Evolutionary conservation across 2,113 vertebrate genomes (phyloP).

Genomic region (Cyprinodon tularosa): DNA sequence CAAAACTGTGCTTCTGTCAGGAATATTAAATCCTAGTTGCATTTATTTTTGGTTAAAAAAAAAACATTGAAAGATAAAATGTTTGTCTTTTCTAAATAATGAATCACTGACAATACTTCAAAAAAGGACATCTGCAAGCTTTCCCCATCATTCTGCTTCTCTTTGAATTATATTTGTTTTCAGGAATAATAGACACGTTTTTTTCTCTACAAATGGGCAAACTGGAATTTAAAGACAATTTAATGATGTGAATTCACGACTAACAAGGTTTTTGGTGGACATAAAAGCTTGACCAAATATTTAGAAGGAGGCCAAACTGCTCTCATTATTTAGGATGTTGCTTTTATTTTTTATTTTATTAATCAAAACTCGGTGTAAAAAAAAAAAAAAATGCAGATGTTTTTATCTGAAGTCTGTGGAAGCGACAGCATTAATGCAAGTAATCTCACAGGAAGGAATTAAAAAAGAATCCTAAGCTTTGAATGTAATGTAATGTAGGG

Average conservation of each 20-base stretch:
- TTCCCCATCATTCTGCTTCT: constrained; percentile 17
- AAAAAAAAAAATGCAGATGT: too few relatives aligned
- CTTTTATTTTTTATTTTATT: too few relatives aligned
- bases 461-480: too few relatives aligned
- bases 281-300: neutral
- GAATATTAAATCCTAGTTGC: constrained; percentile 6
- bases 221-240: constrained; percentile 3
- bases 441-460: too few relatives aligned
- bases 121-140: constrained; percentile 21
- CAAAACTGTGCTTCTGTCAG: neutral
- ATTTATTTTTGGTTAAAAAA: constrained; percentile 16
- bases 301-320: neutral
- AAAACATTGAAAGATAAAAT: neutral
- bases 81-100: constrained; percentile 3
- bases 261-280: neutral
- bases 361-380: too few relatives aligned
- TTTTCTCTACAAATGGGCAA: constrained; percentile 4
- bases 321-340: neutral
- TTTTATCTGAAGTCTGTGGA: too few relatives aligned
- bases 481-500: neutral
- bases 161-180: constrained; percentile 29
- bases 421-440: too few relatives aligned
- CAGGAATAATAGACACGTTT: neutral
- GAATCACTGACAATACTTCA: constrained; percentile 16
- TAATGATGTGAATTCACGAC: constrained; percentile 8